These are phyloP conservation scores for Perca flavescens DNA, from an alignment of 2,113 vertebrate genomes.

Conservation along the genomic window DNA sequence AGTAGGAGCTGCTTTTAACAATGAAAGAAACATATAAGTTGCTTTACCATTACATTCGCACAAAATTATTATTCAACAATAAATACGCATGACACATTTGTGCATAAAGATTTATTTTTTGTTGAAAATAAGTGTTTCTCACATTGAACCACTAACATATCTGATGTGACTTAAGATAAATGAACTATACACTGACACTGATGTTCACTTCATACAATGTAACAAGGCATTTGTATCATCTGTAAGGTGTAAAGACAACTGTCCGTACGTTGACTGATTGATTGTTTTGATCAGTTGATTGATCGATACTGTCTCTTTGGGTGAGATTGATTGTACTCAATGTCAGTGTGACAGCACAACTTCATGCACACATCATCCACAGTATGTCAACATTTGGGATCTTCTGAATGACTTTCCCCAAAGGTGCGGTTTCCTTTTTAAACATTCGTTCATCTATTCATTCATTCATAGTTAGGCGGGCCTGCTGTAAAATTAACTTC, in stretches of 20 bases:
- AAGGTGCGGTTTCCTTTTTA: conserved; percentile 63
- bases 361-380: conserved; percentile 69
- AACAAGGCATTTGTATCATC: conserved; percentile 77
- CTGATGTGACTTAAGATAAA: conserved; percentile 69
- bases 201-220: conserved; percentile 62
- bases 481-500: conserved; percentile 31
- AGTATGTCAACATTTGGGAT: conserved; percentile 61
- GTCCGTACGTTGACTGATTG: conserved; percentile 41
- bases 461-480: conserved; percentile 67
- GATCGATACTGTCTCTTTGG: conserved; percentile 65
- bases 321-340: conserved; percentile 74
- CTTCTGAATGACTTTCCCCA: conserved; percentile 50
- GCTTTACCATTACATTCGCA: not conserved
- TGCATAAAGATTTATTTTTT: conserved; percentile 82
- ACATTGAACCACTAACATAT: conserved; percentile 69
- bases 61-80: not conserved
- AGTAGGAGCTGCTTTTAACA: not conserved
- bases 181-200: conserved; percentile 71
- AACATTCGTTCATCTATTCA: conserved; percentile 74
- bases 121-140: conserved; percentile 81
- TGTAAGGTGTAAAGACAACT: conserved; percentile 65
- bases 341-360: conserved; percentile 65
- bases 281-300: conserved; percentile 24
- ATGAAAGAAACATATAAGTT: not conserved
- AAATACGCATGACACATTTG: conserved; percentile 50